Base-by-base conservation (phyloP, 2,888 invertebrate genomes). In the Cylindroiulus punctatus region DNA sequence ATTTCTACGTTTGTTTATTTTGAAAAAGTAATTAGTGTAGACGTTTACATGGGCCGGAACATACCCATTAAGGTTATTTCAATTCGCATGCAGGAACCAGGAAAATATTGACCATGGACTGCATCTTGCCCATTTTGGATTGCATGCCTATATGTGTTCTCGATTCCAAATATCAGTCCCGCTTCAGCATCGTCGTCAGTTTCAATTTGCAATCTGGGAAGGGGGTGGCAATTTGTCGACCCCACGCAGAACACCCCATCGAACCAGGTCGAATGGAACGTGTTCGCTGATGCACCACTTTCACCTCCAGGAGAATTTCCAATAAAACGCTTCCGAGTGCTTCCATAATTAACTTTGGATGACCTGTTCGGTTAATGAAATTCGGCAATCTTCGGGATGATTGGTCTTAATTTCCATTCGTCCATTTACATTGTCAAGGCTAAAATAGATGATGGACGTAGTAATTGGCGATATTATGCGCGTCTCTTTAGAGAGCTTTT, bases 211-310 rank as follows among this genome's bases (percentile, higher is more conserved):
- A 14, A 76, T 26, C 30, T 76, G 30, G 10, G 5, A n/a, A n/a
- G n/a, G n/a, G n/a, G n/a, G n/a, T n/a, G n/a, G n/a, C n/a, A 26
- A 65, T 65, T 65, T 65, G 22, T 65, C 76, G 76, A 76, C 76
- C 76, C 76, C 30, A 30, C 76, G 30, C 30, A 30, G 12, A 30
- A n/a, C n/a, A n/a, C n/a, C 30, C 30, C 30, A 76, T 30, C 17
- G 30, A 76, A 76, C 1, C 76, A 30, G 76, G 76, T 76, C 76
- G 22, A 76, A 76, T 22, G 30, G 76, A 76, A 76, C 76, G 76
- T 76, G 76, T 14, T 76, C 76, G 30, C 30, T 30, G 76, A 76
- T 30, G 76, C 76, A 76, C 26, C 30, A 30, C 76, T 76, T 76
- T 76, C 76, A 76, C 76, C 76, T 76, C 30, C n/a, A 30, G 30